Evolutionary conservation across 2,797 vertebrate species (phyloP).

Genomic region (Pachyuromys duprasi): DNA sequence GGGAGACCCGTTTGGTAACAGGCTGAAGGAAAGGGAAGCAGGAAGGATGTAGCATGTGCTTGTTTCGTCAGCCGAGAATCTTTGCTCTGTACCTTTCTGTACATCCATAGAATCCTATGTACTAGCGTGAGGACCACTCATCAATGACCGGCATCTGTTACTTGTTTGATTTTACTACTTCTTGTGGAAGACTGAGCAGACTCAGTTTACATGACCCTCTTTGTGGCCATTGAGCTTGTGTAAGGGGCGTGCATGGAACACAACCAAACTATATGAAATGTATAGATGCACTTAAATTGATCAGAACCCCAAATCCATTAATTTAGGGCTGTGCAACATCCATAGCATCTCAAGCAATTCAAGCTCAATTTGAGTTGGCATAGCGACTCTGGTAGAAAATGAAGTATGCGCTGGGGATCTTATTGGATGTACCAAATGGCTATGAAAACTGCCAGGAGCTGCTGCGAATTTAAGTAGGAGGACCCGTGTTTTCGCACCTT

Average conservation of each 20-base stretch:
- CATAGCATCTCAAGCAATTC: not conserved
- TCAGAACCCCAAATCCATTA: not conserved
- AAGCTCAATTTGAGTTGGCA: not conserved
- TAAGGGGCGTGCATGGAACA: not conserved
- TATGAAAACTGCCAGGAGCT: not conserved
- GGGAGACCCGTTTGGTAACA: not conserved
- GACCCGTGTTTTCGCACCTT: not conserved
- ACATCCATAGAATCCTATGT: not conserved
- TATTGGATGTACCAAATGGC: not conserved
- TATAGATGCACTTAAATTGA: not conserved
- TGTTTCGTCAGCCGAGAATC: not conserved
- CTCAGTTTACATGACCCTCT: not conserved
- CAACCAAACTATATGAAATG: not conserved
- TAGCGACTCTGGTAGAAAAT: constrained; percentile 9
- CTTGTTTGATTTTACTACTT: not conserved
- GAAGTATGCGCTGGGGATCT: not conserved
- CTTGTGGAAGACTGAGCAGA: not conserved
- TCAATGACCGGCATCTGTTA: not conserved
- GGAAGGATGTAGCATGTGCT: not conserved
- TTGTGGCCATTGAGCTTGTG: not conserved
- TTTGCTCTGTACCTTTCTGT: not conserved
- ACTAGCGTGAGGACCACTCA: not conserved
- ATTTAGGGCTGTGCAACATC: not conserved
- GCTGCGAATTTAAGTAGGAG: too few relatives aligned
- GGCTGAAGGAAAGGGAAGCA: not conserved